Evolutionary conservation across 2,797 vertebrate species (phyloP).

Genomic region (Pipistrellus kuhlii): DNA sequence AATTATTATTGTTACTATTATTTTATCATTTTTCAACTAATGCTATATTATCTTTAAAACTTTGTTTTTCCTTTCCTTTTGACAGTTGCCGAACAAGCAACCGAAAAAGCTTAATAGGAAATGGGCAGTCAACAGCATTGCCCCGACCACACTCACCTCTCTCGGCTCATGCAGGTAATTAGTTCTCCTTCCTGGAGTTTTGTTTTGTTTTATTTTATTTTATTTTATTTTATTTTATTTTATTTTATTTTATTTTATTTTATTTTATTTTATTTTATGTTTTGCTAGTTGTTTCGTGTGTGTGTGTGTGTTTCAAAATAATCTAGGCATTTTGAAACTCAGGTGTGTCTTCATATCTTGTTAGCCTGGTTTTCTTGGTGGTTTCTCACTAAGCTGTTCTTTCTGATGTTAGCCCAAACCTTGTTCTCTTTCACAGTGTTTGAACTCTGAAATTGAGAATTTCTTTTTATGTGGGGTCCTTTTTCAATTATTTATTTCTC

Average conservation of each 20-base stretch:
- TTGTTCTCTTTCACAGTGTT: background rate
- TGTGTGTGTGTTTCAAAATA: background rate
- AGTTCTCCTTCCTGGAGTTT: background rate
- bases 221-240: too few species aligned
- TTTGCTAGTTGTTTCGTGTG: background rate
- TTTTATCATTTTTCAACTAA: background rate
- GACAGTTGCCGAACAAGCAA: constrained; percentile 97
- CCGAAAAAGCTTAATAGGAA: constrained; percentile 98
- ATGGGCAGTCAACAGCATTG: constrained; percentile 94
- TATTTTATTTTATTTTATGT: background rate
- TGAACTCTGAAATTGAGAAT: background rate
- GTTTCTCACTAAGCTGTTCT: background rate
- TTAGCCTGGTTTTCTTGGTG: background rate
- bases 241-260: too few species aligned
- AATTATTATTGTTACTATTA: background rate
- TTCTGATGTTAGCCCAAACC: background rate
- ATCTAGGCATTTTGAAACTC: background rate
- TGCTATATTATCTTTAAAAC: constrained; percentile 61
- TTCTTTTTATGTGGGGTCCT: background rate
- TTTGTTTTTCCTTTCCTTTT: constrained; percentile 79
- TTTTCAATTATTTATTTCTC: background rate
- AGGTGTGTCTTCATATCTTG: background rate
- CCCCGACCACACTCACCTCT: constrained; percentile 98
- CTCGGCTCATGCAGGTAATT: constrained; percentile 96
- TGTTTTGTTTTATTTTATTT: constrained; percentile 27